Evolutionary conservation across 2,797 vertebrate species (phyloP).

Genomic region (Notolepis coatsorum): DNA sequence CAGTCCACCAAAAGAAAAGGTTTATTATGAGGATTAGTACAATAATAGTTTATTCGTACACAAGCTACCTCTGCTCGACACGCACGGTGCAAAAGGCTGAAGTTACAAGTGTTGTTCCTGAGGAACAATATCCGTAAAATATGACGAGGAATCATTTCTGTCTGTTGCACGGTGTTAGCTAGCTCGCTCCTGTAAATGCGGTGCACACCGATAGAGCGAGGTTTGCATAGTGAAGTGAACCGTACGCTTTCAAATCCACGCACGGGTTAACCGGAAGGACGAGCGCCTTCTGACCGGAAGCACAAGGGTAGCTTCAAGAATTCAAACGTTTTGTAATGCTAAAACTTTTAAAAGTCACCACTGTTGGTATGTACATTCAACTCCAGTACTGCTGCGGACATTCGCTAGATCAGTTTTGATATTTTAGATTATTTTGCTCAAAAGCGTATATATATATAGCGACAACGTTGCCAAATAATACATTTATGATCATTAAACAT

Average conservation of each 20-base stretch:
- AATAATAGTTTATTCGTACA: not conserved
- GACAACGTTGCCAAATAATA: not conserved
- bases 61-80: constrained; percentile 61
- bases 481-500: too few species aligned
- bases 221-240: not conserved
- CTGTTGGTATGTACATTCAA: not conserved
- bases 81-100: constrained; percentile 23
- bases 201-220: too few species aligned
- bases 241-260: not conserved
- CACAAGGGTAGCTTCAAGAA: constrained; percentile 45
- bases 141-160: not conserved
- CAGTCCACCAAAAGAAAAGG: not conserved
- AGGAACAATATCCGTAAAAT: constrained; percentile 15
- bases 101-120: constrained; percentile 8
- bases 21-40: not conserved
- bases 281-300: not conserved
- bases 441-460: too few species aligned
- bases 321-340: not conserved
- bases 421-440: too few species aligned
- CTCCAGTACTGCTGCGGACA: not conserved
- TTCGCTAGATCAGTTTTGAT: too few species aligned
- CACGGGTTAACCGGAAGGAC: not conserved
- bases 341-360: not conserved
- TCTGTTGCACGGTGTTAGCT: too few species aligned
- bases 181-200: too few species aligned